Percentiles rank a stretch among this genome's conserved stretches.
These are phyloP conservation scores for Gracilinanus agilis DNA, from an alignment of 2,113 vertebrate species.

Conservation along the genomic window DNA sequence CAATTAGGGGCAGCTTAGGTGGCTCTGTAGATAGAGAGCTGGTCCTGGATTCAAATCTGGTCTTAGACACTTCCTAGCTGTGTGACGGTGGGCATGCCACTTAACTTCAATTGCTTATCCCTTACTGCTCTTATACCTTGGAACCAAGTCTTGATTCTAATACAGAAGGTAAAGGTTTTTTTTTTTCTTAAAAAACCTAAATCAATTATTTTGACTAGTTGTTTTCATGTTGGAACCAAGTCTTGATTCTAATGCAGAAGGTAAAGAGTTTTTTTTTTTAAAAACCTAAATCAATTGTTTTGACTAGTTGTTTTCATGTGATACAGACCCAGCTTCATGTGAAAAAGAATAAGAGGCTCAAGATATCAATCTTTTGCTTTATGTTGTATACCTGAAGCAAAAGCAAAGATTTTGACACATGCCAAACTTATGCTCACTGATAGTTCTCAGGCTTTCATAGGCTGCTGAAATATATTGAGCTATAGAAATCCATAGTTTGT, in stretches of 20 bases:
- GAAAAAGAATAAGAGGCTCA: not conserved
- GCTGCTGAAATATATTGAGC: not conserved
- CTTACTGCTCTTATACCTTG: too few relatives aligned
- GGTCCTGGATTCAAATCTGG: too few relatives aligned
- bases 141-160: too few relatives aligned
- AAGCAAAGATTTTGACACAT: not conserved
- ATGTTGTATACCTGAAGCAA: not conserved
- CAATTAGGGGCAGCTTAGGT: not conserved
- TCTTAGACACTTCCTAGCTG: too few relatives aligned
- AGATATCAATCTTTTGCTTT: not conserved
- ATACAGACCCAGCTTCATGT: not conserved
- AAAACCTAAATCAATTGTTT: not conserved
- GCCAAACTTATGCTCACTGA: not conserved
- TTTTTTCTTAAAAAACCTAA: too few relatives aligned
- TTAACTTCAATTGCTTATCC: too few relatives aligned
- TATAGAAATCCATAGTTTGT: not conserved
- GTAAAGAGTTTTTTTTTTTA: too few relatives aligned
- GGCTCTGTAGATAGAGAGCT: too few relatives aligned
- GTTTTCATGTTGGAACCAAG: not conserved
- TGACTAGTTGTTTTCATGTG: not conserved
- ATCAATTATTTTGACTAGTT: too few relatives aligned
- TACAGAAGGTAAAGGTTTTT: too few relatives aligned
- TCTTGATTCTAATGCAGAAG: too few relatives aligned
- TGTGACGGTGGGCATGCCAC: too few relatives aligned
- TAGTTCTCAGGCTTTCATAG: not conserved